A percentile compares a stretch with the other conserved stretches of the same genome.
These are phyloP conservation scores for Casuarius casuarius DNA, from an alignment of 2,113 vertebrate genomes.

Conservation along the genomic window DNA sequence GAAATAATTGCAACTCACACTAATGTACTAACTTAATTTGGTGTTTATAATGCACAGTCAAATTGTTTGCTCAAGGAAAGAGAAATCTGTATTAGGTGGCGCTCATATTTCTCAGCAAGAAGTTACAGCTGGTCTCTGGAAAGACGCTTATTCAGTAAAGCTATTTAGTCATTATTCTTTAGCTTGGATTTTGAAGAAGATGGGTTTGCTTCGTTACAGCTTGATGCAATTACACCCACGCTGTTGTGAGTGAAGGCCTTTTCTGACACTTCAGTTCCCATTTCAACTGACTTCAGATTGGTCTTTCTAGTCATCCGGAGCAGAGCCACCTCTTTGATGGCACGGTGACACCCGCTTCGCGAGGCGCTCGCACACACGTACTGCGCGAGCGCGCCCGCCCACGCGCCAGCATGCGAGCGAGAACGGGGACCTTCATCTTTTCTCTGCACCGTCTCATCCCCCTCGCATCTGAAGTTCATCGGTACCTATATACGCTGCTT, in stretches of 20 bases:
- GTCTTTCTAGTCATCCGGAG: neutral
- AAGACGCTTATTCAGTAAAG: neutral
- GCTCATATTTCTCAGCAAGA: neutral
- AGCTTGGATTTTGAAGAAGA: neutral
- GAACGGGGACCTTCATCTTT: accelerated
- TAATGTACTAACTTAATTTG: neutral
- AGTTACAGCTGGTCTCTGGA: neutral
- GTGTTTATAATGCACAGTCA: slow-evolving; percentile 3
- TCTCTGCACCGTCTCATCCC: accelerated
- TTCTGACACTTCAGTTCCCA: slow-evolving; percentile 23
- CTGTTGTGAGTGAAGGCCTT: neutral
- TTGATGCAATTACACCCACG: neutral
- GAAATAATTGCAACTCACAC: neutral
- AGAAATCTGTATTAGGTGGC: neutral
- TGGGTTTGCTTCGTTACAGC: slow-evolving; percentile 11
- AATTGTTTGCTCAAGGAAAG: neutral
- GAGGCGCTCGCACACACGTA: neutral
- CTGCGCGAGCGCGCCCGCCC: neutral
- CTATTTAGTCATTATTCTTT: neutral
- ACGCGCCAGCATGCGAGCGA: neutral
- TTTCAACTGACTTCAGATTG: neutral
- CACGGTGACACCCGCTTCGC: neutral
- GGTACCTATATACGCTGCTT: accelerated
- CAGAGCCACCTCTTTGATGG: neutral
- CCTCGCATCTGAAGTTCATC: neutral